Percentiles rank a stretch among this genome's conserved stretches.
phyloP scores from a whole-genome alignment of 2,888 invertebrate species.

The Limnephilus marmoratus region DNA sequence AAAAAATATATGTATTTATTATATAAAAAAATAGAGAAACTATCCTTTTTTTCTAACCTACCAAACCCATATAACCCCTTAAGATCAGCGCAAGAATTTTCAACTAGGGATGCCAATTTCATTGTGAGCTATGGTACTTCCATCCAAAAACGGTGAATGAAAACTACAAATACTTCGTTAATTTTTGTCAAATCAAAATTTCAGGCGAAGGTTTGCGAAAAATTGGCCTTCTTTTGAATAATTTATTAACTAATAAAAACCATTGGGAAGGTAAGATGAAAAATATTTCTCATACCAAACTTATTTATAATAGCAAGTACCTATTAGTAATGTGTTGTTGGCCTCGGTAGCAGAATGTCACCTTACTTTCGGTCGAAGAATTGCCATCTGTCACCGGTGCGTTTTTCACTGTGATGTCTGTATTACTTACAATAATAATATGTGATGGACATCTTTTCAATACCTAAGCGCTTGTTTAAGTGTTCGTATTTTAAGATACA shows the following conservation, averaged over 20 bases:
- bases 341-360: constrained; percentile 19
- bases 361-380: constrained; percentile 36
- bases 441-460: not conserved
- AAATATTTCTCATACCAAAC: not conserved
- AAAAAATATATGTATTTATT: no score
- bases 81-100: no score
- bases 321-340: not conserved
- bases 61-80: no score
- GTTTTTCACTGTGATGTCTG: not conserved
- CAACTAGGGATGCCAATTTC: no score
- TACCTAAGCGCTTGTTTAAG: not conserved
- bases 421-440: not conserved
- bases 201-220: not conserved
- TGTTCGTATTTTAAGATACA: no score
- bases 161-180: no score
- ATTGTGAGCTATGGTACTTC: no score
- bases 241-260: not conserved
- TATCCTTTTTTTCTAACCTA: no score
- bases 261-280: not conserved
- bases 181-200: no score
- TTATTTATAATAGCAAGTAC: not conserved
- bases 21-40: no score
- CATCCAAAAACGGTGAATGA: no score
- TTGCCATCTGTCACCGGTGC: not conserved
- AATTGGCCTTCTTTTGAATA: not conserved